Percentiles rank a stretch among this genome's conserved stretches.
phyloP scores from a whole-genome alignment of 2,888 invertebrate species.

The Zaprionus obscuricornis region DNA sequence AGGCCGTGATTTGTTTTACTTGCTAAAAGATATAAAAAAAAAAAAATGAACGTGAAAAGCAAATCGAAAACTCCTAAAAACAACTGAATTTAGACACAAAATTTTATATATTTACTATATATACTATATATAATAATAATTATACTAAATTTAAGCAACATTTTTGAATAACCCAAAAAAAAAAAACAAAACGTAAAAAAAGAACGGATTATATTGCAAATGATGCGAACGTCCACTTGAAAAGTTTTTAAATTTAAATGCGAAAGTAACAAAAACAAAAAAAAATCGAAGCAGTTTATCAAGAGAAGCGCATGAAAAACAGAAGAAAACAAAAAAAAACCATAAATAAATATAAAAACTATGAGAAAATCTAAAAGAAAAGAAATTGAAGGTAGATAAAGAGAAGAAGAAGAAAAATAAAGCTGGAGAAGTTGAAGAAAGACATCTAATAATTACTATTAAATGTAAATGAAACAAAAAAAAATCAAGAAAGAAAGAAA shows the following conservation, averaged over 20 bases:
- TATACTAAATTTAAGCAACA: conserved; percentile 69
- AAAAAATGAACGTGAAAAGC: too few relatives aligned
- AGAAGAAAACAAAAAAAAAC: conserved; percentile 3
- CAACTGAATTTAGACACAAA: conserved; percentile 81
- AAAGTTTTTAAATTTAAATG: conserved; percentile 59
- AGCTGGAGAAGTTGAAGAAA: too few relatives aligned
- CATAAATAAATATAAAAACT: too few relatives aligned
- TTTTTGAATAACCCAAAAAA: conserved; percentile 57
- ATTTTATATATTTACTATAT: conserved; percentile 76
- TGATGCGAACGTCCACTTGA: conserved; percentile 61
- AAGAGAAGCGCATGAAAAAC: not conserved
- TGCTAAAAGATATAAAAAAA: conserved; percentile 30
- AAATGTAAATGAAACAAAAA: conserved; percentile 65
- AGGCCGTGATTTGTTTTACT: conserved; percentile 34
- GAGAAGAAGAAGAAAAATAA: conserved; percentile 35
- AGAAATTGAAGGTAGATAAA: conserved; percentile 27
- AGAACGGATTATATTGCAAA: conserved; percentile 19
- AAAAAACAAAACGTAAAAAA: conserved; percentile 19
- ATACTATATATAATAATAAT: conserved; percentile 58
- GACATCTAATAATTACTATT: conserved; percentile 63
- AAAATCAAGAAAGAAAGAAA: conserved; percentile 24
- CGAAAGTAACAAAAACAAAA: conserved; percentile 17
- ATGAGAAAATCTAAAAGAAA: conserved; percentile 14
- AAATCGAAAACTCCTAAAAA: conserved; percentile 82
- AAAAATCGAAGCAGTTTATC: conserved; percentile 49